Base-by-base conservation (phyloP, 2,888 invertebrate species). In the Lordiphosa fenestrarum region DNA sequence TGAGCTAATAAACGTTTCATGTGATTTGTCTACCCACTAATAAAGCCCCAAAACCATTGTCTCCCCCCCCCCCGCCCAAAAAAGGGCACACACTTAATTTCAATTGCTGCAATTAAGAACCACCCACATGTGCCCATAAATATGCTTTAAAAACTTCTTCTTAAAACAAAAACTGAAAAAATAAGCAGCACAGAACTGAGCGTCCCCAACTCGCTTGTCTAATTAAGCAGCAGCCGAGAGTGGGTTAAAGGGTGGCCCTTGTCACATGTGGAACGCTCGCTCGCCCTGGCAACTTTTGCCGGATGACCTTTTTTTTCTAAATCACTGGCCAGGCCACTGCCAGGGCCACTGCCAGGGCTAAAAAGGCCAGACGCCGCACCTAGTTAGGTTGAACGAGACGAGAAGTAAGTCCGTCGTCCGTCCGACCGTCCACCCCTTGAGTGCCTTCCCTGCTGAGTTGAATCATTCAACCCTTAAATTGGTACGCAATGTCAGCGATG, bases 401-500 rank as follows among this genome's bases (percentile, higher is more conserved):
- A 40, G 21, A 57, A 42, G 41, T 40, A 49, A 60, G 49, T 6
- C 6, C 25, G 25, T 25, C 15, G 15, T 2, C 15, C 15, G 15
- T 25, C 6, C 61, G 55, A 52, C 42, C 53, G 15, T 30, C 62
- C 49, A 54, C 63, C 55, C 56, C 42, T 46, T 50, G 37, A 44
- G 47, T 38, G 46, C 47, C 53, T 13, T 57, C 53, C 47, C 46
- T 63, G 47, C 61, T 65, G 67, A 48, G 69, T 66, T 54, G 59
- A 81, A 85, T 81, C 84, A 85, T 81, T 81, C 84, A 81, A 81
- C 81, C 81, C 81, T 81, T 81, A 81, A 81, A 85, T 85, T 81
- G 84, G 82, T 84, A 71, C 72, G 84, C 85, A 81, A 83, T 81
- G 77, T 85, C 84, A 81, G 83, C 85, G 77, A 80, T 81, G 85